Conservation (phyloP, 2,888 invertebrate genomes). For the Catocala fraxini region DNA sequence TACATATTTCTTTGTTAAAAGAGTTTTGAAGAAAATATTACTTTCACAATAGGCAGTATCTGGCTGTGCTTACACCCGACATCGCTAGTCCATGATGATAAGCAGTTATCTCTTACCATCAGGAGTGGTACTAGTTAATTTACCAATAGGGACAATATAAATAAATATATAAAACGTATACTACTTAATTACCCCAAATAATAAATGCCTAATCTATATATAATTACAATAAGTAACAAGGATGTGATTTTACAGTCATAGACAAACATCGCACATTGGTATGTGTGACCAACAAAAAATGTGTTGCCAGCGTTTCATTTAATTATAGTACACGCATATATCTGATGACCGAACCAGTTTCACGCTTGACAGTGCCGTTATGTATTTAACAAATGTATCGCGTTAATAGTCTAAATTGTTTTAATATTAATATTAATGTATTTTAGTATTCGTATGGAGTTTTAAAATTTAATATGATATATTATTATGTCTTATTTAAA, state of each 20-base stretch:
- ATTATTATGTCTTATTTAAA: no score
- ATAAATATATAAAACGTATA: no score
- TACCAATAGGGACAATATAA: no score
- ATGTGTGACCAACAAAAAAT: conserved; percentile 9
- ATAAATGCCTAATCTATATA: no score
- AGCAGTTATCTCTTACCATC: no score
- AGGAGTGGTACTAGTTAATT: no score
- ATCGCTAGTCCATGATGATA: no score
- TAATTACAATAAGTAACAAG: conserved; percentile 6
- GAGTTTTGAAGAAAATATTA: no score
- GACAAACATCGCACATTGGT: conserved; percentile 1
- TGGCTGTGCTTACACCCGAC: no score
- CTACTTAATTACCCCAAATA: no score
- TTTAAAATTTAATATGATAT: neutral
- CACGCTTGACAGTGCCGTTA: conserved; percentile 50
- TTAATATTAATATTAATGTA: conserved; percentile 9
- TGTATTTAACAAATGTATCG: conserved; percentile 20
- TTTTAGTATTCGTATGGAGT: neutral
- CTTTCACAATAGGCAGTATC: no score
- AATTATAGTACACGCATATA: conserved; percentile 1
- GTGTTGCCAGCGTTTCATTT: conserved; percentile 11
- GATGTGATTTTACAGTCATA: conserved; percentile 7
- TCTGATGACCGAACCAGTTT: conserved; percentile 8
- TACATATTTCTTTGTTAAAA: no score
- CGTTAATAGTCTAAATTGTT: conserved; percentile 20